Base-by-base conservation (phyloP, 2,888 invertebrate genomes). In the Microctonus aethiopoides region DNA sequence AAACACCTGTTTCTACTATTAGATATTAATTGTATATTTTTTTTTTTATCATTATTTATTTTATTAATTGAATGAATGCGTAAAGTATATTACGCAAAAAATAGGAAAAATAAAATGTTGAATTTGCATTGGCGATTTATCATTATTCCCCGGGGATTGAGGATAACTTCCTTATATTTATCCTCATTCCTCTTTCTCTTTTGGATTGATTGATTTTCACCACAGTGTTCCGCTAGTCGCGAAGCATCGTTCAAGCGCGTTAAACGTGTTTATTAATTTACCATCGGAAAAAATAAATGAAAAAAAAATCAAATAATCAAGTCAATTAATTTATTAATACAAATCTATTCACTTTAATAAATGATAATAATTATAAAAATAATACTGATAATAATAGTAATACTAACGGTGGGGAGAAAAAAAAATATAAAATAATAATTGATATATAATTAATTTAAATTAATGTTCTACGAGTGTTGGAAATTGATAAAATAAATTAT, bases 121-220 rank as follows among this genome's bases (percentile, higher is more conserved):
- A 32, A 16, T 34, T 34, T n/a, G 24, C 46, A 54, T 56, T 54
- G 36, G 10, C 16, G 22, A 51, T 51, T 20, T 32, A 29, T 9
- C 7, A 5, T 1, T 7, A 46, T 71, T 75, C 75, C 72, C 72
- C 71, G 66, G 71, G 75, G 72, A 75, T 70, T 71, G 74, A 57
- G 68, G 70, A 70, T 70, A 63, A 41, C 68, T 65, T 75, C 36
- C 52, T 65, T 52, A 24, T 52, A 61, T 62, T 32, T 56, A 56
- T 67, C 16, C n/a, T 57, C 34, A 20, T 39, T 41, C 32, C 65
- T 68, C 34, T 41, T 39, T 13, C 20, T 60, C 36, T 52, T 22
- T 46, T 41, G 36, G n/a, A 9, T 26, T 20, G 66, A 13, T 41
- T 66, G 46, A 39, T n/a, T 39, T 39, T 39, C 39, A 13, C 39